Conservation (phyloP, 2,113 vertebrate genomes). For the Varanus salvator region DNA sequence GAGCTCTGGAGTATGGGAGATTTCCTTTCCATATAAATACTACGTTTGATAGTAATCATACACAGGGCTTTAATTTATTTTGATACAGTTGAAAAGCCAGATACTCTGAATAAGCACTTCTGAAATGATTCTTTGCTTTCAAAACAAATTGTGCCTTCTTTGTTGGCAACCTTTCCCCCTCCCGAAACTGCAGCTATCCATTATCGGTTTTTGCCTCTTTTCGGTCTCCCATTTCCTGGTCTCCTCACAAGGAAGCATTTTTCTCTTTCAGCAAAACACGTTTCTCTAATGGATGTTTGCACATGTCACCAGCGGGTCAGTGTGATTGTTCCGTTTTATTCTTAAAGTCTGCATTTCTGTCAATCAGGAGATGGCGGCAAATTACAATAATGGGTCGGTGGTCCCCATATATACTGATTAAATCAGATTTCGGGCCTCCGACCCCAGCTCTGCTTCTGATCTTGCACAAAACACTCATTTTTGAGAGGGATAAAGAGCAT, state of each 20-base stretch:
- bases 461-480: neutral
- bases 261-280: neutral
- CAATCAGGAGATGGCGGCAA: neutral
- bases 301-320: neutral
- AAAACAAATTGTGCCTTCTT: slow-evolving; percentile 1
- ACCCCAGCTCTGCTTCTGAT: neutral
- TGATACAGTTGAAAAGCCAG: neutral
- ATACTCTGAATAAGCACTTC: neutral
- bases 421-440: neutral
- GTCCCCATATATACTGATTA: accelerated
- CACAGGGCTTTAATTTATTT: slow-evolving; percentile 19
- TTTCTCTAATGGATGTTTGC: neutral
- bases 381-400: neutral
- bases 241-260: neutral
- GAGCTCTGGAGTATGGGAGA: neutral
- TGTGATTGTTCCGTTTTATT: neutral
- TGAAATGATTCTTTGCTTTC: slow-evolving; percentile 8
- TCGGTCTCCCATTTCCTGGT: neutral
- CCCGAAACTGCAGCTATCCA: neutral
- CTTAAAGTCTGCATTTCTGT: neutral
- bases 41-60: neutral
- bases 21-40: slow-evolving; percentile 15
- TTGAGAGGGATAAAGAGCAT: neutral
- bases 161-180: neutral
- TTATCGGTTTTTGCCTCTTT: neutral